Conservation (phyloP, 2,888 invertebrate species). For the Pseudococcus viburni region DNA sequence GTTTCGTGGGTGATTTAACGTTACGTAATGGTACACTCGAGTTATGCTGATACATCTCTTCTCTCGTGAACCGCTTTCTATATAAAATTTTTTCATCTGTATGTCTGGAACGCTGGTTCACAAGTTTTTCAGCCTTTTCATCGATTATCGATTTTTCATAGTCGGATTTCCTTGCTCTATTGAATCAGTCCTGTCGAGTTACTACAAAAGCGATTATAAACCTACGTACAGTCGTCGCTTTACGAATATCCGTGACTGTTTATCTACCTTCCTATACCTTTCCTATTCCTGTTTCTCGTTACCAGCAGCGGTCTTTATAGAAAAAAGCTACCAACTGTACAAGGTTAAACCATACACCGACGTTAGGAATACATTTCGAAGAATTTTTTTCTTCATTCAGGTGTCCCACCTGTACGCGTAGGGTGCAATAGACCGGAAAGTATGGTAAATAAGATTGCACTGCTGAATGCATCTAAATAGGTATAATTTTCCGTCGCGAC, state of each 20-base stretch:
- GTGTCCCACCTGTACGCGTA: neutral
- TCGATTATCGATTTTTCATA: conserved; percentile 31
- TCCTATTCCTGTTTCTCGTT: neutral
- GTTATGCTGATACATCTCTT: conserved; percentile 23
- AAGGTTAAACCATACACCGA: neutral
- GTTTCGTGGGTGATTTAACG: conserved; percentile 39
- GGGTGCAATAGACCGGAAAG: conserved; percentile 22
- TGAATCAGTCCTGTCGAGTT: conserved; percentile 12
- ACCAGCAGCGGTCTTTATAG: neutral
- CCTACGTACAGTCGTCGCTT: neutral
- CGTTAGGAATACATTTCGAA: neutral
- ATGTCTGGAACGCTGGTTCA: neutral
- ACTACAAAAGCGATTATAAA: conserved; percentile 3
- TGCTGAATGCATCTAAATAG: neutral
- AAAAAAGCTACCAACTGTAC: neutral
- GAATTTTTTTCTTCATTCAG: neutral
- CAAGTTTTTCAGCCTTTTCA: conserved; percentile 19
- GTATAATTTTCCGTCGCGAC: neutral
- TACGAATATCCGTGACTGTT: conserved; percentile 8
- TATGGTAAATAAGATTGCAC: neutral
- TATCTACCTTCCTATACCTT: neutral
- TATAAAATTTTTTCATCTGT: neutral
- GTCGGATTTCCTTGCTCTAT: neutral
- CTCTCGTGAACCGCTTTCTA: conserved; percentile 16
- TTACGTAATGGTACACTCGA: conserved; percentile 43